phyloP scores from a whole-genome alignment of 1,140 invertebrate species.

The Brachionus koreanus region DNA sequence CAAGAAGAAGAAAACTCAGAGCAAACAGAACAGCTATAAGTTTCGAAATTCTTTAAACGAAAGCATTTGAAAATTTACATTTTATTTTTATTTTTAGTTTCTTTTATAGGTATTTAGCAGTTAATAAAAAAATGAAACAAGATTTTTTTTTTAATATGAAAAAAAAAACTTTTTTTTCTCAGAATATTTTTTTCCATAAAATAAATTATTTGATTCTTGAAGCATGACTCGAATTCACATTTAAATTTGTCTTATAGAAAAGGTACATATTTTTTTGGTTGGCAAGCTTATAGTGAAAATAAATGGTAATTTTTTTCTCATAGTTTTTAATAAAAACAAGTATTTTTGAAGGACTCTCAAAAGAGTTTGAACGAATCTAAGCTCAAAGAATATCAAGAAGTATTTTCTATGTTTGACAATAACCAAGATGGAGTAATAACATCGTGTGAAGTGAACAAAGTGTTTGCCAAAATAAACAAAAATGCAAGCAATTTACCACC shows the following conservation, averaged over 20 bases:
- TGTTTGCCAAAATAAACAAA: neutral
- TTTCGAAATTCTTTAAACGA: neutral
- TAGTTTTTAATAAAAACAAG: neutral
- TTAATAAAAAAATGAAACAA: neutral
- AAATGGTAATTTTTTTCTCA: neutral
- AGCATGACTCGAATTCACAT: neutral
- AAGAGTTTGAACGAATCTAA: neutral
- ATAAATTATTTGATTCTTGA: neutral
- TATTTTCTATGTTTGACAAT: constrained; percentile 34
- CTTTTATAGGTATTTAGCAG: neutral
- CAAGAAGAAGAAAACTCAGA: neutral
- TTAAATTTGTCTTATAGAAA: neutral
- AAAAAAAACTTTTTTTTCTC: neutral
- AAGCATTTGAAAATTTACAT: constrained; percentile 8
- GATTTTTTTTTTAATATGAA: neutral
- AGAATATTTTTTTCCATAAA: neutral
- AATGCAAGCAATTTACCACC: neutral
- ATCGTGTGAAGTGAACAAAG: constrained; percentile 8
- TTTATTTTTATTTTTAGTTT: neutral
- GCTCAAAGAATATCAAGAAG: constrained; percentile 20
- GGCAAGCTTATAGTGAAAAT: neutral
- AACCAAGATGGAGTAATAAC: constrained; percentile 32
- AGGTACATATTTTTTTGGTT: neutral
- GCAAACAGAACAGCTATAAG: neutral
- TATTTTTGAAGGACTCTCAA: neutral